phyloP scores from a whole-genome alignment of 2,113 vertebrate species.

The Antechinus stuartii region DNA sequence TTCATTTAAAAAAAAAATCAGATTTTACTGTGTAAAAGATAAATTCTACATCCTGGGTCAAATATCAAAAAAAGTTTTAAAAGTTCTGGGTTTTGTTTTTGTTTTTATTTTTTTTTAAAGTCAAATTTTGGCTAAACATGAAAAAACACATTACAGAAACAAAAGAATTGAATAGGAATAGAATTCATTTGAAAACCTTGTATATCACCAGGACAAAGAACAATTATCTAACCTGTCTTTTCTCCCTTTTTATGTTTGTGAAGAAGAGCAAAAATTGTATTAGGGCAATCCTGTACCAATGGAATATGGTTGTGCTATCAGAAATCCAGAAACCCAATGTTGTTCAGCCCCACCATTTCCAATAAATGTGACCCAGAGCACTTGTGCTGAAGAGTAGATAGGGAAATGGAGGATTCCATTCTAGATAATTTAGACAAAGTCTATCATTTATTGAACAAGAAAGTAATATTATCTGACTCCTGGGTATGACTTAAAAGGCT shows the following conservation, averaged over 20 bases:
- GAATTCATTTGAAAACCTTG: conserved; percentile 29
- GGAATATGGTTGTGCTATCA: background rate
- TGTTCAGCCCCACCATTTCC: conserved; percentile 58
- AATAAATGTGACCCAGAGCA: conserved; percentile 42
- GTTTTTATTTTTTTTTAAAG: background rate
- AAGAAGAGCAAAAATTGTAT: conserved; percentile 47
- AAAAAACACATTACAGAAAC: background rate
- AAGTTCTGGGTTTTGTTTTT: background rate
- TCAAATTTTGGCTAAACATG: conserved; percentile 1
- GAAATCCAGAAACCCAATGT: conserved; percentile 1
- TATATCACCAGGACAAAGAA: conserved; percentile 3
- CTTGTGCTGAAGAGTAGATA: conserved; percentile 47
- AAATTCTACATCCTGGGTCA: background rate
- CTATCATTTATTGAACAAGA: conserved; percentile 77
- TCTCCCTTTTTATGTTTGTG: conserved; percentile 12
- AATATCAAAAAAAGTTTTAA: background rate
- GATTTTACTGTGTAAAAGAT: background rate
- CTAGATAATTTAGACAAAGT: conserved; percentile 70
- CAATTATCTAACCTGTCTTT: conserved; percentile 6
- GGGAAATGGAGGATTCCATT: conserved; percentile 68
- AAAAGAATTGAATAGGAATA: background rate
- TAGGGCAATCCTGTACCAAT: conserved; percentile 56
- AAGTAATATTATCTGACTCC: conserved; percentile 77
- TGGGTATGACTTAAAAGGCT: conserved; percentile 79
- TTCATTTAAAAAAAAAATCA: background rate